Conservation (phyloP, 2,113 vertebrate species). For the Prinia subflava region DNA sequence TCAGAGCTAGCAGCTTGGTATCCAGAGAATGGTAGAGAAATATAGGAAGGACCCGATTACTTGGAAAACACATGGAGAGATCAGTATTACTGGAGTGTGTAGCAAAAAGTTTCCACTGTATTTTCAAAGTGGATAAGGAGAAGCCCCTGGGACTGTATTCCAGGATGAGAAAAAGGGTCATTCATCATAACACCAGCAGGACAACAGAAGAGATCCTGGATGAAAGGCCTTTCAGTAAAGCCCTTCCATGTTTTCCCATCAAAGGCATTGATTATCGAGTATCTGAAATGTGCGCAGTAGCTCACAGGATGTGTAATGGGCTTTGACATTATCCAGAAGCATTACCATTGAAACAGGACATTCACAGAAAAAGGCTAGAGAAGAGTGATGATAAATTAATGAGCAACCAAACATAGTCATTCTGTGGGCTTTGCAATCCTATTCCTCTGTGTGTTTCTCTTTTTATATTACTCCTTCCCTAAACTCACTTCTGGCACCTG, state of each 20-base stretch:
- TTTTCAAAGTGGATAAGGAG: not conserved
- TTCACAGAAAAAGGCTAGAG: not conserved
- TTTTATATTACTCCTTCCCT: not conserved
- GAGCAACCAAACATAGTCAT: not conserved
- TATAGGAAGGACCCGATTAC: not conserved
- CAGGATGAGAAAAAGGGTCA: not conserved
- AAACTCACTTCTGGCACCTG: rapidly evolving
- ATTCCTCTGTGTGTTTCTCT: not conserved
- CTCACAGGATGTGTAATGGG: not conserved
- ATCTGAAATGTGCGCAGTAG: not conserved
- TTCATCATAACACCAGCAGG: not conserved
- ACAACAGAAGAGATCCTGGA: not conserved
- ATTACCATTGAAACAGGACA: not conserved
- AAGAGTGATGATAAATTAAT: not conserved
- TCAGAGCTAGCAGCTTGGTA: not conserved
- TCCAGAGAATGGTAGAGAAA: not conserved
- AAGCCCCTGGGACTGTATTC: not conserved
- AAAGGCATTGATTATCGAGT: not conserved
- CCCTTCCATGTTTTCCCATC: not conserved
- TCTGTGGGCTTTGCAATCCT: not conserved
- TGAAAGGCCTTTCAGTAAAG: not conserved
- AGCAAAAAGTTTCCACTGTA: not conserved
- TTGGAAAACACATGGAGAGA: not conserved
- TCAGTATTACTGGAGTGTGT: not conserved
- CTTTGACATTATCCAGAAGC: not conserved